Base-by-base conservation (phyloP, 2,797 vertebrate genomes). In the Menidia menidia region DNA sequence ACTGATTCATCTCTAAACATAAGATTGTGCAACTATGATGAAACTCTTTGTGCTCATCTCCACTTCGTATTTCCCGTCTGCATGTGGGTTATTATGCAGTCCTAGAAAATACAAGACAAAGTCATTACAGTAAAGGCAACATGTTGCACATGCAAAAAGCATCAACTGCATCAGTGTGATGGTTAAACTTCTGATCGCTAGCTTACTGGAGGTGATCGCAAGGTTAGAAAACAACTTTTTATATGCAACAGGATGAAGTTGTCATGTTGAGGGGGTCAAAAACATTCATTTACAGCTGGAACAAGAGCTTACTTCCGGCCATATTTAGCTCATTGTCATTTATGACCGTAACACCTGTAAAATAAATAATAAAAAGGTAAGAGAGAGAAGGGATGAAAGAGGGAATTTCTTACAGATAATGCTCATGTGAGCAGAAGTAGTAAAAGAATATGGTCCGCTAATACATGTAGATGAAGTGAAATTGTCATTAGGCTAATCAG, bases 401-500 rank as follows among this genome's bases (percentile, higher is more conserved):
- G 60, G 74, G 61, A 65, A 75, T 54, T 81, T 60, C 68, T 80
- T 58, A 62, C 75, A 72, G 85, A 87, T 80, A 80, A 82, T 87
- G 87, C 88, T 91, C 85, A 72, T 85, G 75, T 70, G 86, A 87
- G 77, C 56, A 83, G 82, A 77, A 81, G 70, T 47, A 63, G 78
- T 70, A 71, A 85, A 79, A 81, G 71, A 90, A 86, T 78, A 78
- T 75, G 77, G 66, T 51, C 79, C 2, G 48, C 87, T 89, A 87
- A 89, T 89, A 75, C 88, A 83, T 89, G 87, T 83, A 87, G 86
- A 91, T 87, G 90, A 86, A 91, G 92, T 80, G 82, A 89, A 94
- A 92, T 91, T 90, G 92, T 93, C 90, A 94, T 93, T 93, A 93
- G 91, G 90, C 91, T 93, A 93, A 94, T 93, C 91, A 92, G 88